Percentiles rank a stretch among this genome's conserved stretches.
phyloP scores from a whole-genome alignment of 1,140 invertebrate species.

The Doryteuthis pealeii region DNA sequence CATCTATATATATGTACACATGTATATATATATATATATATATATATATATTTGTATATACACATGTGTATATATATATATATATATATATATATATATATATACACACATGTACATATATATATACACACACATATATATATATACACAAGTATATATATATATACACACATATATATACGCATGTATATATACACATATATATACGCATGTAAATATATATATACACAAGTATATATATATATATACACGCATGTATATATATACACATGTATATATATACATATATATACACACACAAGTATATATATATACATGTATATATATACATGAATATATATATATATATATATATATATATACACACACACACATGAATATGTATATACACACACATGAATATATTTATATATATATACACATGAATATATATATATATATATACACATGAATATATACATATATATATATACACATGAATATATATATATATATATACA shows the following conservation, averaged over 20 bases:
- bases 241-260: neutral
- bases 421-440: neutral
- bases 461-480: neutral
- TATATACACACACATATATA: neutral
- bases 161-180: neutral
- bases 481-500: neutral
- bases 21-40: neutral
- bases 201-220: neutral
- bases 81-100: neutral
- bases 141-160: neutral
- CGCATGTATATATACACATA: neutral
- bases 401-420: neutral
- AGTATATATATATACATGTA: neutral
- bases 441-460: neutral
- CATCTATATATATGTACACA: too few relatives aligned
- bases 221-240: neutral
- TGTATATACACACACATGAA: neutral
- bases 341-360: neutral
- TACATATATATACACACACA: neutral
- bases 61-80: neutral
- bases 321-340: neutral
- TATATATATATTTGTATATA: neutral
- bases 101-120: neutral
- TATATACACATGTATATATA: neutral
- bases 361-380: neutral